Percentiles rank a stretch among this genome's conserved stretches.
phyloP scores from a whole-genome alignment of 2,888 invertebrate species.

The Orthosia gracilis region DNA sequence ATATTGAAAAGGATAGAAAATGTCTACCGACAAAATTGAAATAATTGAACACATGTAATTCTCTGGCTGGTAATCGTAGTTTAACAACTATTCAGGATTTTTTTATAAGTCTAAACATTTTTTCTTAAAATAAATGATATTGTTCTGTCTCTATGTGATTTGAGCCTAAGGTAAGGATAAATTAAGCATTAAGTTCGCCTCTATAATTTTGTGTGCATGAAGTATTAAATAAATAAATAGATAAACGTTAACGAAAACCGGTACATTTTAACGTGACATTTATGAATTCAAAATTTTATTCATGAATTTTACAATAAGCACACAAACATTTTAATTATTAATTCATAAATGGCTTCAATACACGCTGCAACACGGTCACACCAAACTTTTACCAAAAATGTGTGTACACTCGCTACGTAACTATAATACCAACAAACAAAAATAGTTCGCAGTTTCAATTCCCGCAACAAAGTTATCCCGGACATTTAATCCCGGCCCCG shows the following conservation, averaged over 20 bases:
- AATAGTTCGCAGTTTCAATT: constrained; percentile 44
- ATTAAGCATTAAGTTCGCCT: too few relatives aligned
- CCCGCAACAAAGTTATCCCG: constrained; percentile 46
- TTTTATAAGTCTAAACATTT: too few relatives aligned
- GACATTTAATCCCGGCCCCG: constrained; percentile 57
- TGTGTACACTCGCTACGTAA: constrained; percentile 10
- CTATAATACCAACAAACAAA: constrained; percentile 33
- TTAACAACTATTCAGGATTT: too few relatives aligned
- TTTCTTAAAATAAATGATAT: too few relatives aligned
- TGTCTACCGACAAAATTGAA: too few relatives aligned
- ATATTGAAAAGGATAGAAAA: too few relatives aligned
- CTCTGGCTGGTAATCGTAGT: too few relatives aligned
- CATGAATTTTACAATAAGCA: neutral
- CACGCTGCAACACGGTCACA: neutral
- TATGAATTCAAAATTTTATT: neutral
- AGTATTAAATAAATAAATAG: too few relatives aligned
- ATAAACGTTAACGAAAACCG: neutral
- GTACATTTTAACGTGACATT: neutral
- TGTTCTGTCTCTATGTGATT: too few relatives aligned
- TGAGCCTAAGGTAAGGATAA: too few relatives aligned
- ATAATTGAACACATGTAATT: too few relatives aligned
- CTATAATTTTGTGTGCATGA: too few relatives aligned
- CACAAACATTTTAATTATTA: neutral
- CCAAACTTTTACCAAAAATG: constrained; percentile 10
- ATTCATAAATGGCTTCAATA: neutral